Evolutionary conservation across 2,797 vertebrate species (phyloP), one percentile per base, ranked within the genome.

Genomic region (Mallotus villosus): DNA sequence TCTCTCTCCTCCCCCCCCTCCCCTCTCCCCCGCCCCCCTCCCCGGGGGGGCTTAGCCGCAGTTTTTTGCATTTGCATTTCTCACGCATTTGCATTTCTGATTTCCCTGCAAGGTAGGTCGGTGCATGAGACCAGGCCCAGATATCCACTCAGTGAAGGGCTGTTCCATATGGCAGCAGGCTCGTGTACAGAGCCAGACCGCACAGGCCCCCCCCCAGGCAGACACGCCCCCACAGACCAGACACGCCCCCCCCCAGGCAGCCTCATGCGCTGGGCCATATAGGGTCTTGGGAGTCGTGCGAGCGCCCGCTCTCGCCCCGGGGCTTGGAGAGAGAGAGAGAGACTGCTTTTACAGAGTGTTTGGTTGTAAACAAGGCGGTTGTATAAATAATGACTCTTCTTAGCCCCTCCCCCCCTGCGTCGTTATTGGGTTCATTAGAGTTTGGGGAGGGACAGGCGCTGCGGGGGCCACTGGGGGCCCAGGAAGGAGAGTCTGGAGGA

Each of bases 161-260:
- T 78, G 72, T 61, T 77, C 67, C 53, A 80, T 72, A 83, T 64
- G 4, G 82, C 73, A 80, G 76, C 74, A 75, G 41, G 41, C 41
- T 46, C 14, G 41, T 2, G 51, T 80, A 76, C 84, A 85, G 75
- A 82, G 74, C 77, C 78, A 85, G 80, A 85, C 79, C 78, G 58
- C 82, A 29, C 27, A 4, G 4, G 27, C 25, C 0, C 73, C 68
- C 51, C 16, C 17, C 12, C 49, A 1, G 46, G 68, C 82, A 78
- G 73, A n/a, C n/a, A n/a, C n/a, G n/a, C n/a, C n/a, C n/a, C n/a
- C n/a, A n/a, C n/a, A n/a, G n/a, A n/a, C n/a, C n/a, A n/a, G n/a
- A n/a, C n/a, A n/a, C n/a, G n/a, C n/a, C n/a, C 74, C 68, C 37
- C 12, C 51, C 16, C 17, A 3, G 49, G 68, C 82, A 78, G 73